Conservation (phyloP, 1,140 invertebrate genomes). For the Globodera rostochiensis region DNA sequence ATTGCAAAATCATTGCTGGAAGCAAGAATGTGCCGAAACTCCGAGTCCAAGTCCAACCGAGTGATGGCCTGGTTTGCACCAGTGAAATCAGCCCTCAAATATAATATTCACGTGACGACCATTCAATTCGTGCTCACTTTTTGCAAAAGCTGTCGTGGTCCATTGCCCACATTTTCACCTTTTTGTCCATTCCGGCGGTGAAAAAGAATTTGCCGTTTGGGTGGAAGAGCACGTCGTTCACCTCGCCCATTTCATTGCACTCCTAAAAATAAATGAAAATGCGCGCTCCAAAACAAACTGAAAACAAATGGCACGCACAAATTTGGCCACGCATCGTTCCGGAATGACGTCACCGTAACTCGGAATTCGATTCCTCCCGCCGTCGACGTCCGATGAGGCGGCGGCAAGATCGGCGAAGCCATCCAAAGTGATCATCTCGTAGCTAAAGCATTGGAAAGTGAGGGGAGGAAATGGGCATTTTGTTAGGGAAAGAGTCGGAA, state of each 20-base stretch:
- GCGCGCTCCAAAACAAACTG: not conserved
- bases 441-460: slow-evolving; percentile 23
- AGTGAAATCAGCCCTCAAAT: slow-evolving; percentile 36
- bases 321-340: slow-evolving; percentile 44
- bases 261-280: slow-evolving; percentile 42
- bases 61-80: slow-evolving; percentile 49
- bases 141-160: slow-evolving; percentile 35
- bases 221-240: slow-evolving; percentile 48
- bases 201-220: slow-evolving; percentile 48
- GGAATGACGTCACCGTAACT: slow-evolving; percentile 40
- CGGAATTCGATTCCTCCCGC: slow-evolving; percentile 22
- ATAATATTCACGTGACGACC: not conserved
- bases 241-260: slow-evolving; percentile 51
- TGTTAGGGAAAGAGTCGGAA: too few species aligned
- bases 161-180: slow-evolving; percentile 44
- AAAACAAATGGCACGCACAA: slow-evolving; percentile 23
- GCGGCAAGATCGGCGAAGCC: not conserved
- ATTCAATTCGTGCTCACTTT: slow-evolving; percentile 20
- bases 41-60: slow-evolving; percentile 43
- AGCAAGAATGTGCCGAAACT: slow-evolving; percentile 37
- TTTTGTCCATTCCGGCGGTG: slow-evolving; percentile 51
- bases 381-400: slow-evolving; percentile 10
- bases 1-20: slow-evolving; percentile 48
- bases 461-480: not conserved
- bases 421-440: slow-evolving; percentile 31